Base-by-base conservation (phyloP, 2,888 invertebrate genomes). In the Plusia festucae region DNA sequence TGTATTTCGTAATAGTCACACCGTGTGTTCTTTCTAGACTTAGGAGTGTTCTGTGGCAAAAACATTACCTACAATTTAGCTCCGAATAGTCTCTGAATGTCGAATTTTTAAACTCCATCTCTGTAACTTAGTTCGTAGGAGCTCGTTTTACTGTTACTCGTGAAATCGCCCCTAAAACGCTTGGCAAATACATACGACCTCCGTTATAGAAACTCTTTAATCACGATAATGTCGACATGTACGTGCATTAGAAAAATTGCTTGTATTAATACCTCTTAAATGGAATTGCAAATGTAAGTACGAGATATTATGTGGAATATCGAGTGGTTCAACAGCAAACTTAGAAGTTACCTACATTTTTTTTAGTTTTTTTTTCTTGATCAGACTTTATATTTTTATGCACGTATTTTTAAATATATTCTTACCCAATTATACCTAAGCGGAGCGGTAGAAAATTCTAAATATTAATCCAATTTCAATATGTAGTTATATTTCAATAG, bases 191-290 rank as follows among this genome's bases (percentile, higher is more conserved):
- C 73, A 75, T 63, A 78, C 80, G 78, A 78, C 65, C 71, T 78
- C 80, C 67, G 62, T 69, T 78, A 79, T 64, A 72, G 73, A 70
- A 75, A 70, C 74, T 78, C 53, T 87, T 88, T 87, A 88, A 88
- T 88, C 88, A 85, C 79, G 86, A 85, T 87, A 88, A 85, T 86
- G 86, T 79, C 78, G 76, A 72, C 78, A 73, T 83, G 83, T 83
- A 75, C 79, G 73, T 83, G 87, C 88, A 88, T 88, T 88, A 88
- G 85, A 88, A 88, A 85, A 85, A 88, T 88, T 87, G 83, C 87
- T 85, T 70, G 67, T 82, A 79, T 79, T 83, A 83, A 87, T 86
- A 78, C 80, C 80, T 84, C 79, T 83, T 82, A 76, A 68, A 60
- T 58, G 61, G 65, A 73, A 79, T 79, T 81, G 73, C 65, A 73